Base-by-base conservation (phyloP, 2,888 invertebrate species). In the Drosophila differens region DNA sequence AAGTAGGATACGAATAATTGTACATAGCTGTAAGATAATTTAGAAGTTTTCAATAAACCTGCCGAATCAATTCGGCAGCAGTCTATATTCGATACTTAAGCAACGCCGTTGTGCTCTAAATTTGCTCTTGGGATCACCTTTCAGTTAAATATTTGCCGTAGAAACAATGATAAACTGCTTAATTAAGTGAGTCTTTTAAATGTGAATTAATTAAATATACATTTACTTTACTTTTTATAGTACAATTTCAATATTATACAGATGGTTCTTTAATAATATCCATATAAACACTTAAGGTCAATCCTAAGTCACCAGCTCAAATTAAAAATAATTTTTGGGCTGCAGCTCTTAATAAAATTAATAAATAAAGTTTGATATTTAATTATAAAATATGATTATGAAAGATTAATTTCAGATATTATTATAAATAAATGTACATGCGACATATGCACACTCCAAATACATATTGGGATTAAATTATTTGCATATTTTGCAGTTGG, bases 401-500 rank as follows among this genome's bases (percentile, higher is more conserved):
- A 52, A 4, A 6, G 19, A n/a, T 52, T n/a, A 6, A 32, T 32
- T 22, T 25, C 16, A 25, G 16, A 4, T 51, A 19, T 19, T 19
- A 1, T 1, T 25, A 14, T 28, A 3, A 5, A 22, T 33, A 22
- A 14, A 33, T 32, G 33, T 16, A 33, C 9, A 2, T 22, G 6
- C 4, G 16, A 33, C n/a, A 3, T 47, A 44, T 16, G n/a, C 22
- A 22, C 30, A 51, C 32, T 19, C 51, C 25, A 47, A 59, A 67
- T 39, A 53, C 51, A 22, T 59, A 41, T 28, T 57, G 52, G 37
- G 37, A 44, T 52, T 57, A 57, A 66, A 58, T 16, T 33, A 35
- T 49, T 60, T 37, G 19, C 39, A 25, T 25, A 25, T 25, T 25
- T 25, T 25, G 52, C 66, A 35, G 54, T 74, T 76, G 78, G 37